Conservation (phyloP, 1,140 invertebrate genomes). For the Stegodyphus dumicola region DNA sequence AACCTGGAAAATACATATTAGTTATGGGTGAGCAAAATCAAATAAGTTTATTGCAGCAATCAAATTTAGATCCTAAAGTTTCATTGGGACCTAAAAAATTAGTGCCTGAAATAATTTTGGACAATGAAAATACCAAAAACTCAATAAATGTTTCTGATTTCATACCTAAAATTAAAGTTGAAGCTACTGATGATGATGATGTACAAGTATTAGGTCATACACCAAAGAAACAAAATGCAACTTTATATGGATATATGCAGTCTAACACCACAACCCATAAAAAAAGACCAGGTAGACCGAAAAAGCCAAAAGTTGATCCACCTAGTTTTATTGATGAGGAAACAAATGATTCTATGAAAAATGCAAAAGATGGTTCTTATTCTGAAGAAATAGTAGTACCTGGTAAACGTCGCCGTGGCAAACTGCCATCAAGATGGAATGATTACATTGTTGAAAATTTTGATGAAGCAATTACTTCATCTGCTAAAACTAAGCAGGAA, state of each 20-base stretch:
- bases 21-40: constrained; percentile 57
- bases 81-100: constrained; percentile 39
- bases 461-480: constrained; percentile 55
- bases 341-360: constrained; percentile 38
- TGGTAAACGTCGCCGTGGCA: constrained; percentile 31
- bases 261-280: background rate
- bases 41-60: constrained; percentile 30
- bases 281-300: constrained; percentile 47
- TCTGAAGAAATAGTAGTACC: constrained; percentile 1
- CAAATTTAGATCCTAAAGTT: constrained; percentile 55
- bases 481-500: constrained; percentile 41
- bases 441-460: constrained; percentile 60
- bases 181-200: constrained; percentile 43
- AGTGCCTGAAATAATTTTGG: constrained; percentile 29
- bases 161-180: constrained; percentile 14
- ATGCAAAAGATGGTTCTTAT: constrained; percentile 1
- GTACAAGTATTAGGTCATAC: constrained; percentile 44
- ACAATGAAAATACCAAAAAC: constrained; percentile 7
- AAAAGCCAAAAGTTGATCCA: constrained; percentile 36
- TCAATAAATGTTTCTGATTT: background rate
- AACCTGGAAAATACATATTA: constrained; percentile 53
- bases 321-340: constrained; percentile 43
- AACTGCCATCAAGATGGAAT: constrained; percentile 52
- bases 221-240: constrained; percentile 7
- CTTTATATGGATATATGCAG: constrained; percentile 38